phyloP scores from a whole-genome alignment of 1,140 invertebrate genomes.

The Chymomyza costata region DNA sequence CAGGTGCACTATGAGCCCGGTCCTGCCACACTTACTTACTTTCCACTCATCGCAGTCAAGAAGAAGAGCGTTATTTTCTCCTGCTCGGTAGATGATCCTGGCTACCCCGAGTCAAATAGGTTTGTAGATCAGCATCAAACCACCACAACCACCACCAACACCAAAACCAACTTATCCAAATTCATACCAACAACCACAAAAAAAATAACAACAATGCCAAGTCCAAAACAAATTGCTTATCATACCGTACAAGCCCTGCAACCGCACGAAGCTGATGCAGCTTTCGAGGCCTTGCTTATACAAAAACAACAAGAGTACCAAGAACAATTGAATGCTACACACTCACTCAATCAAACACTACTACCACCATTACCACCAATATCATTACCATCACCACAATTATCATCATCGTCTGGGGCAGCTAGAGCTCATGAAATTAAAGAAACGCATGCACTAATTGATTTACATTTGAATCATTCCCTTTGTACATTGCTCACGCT shows the following conservation, averaged over 20 bases:
- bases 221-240: conserved; percentile 39
- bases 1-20: conserved; percentile 82
- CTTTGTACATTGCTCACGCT: conserved; percentile 71
- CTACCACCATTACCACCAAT: conserved; percentile 28
- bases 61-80: conserved; percentile 85
- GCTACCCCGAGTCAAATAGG: conserved; percentile 83
- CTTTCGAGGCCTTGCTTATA: conserved; percentile 62
- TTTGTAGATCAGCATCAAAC: conserved; percentile 46
- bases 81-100: conserved; percentile 88
- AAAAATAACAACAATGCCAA: conserved; percentile 6
- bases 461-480: conserved; percentile 67
- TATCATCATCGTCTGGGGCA: conserved; percentile 6
- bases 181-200: neutral
- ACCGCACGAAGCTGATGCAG: conserved; percentile 56
- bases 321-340: conserved; percentile 4
- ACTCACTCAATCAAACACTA: conserved; percentile 19
- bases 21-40: conserved; percentile 81
- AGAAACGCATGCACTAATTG: conserved; percentile 73
- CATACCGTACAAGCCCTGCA: conserved; percentile 63
- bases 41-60: conserved; percentile 86
- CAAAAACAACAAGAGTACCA: conserved; percentile 45
- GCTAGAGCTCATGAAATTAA: conserved; percentile 45
- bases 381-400: conserved; percentile 4
- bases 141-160: conserved; percentile 14
- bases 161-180: conserved; percentile 12